Conservation (phyloP, 2,888 invertebrate species). For the Rhynchonema sp. region DNA sequence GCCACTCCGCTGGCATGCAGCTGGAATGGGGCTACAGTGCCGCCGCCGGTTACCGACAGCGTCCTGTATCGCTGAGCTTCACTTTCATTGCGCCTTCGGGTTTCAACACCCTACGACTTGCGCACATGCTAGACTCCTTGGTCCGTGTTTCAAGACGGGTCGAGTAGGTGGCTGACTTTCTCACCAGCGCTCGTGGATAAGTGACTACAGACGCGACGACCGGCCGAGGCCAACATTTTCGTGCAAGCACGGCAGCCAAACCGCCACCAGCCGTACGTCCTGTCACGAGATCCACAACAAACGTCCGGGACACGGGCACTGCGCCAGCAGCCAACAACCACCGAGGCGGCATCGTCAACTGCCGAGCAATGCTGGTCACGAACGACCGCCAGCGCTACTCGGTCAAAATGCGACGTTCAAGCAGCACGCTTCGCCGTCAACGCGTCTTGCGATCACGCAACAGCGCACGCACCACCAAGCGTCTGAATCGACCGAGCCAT, state of each 20-base stretch:
- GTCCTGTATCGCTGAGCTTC: conserved; percentile 29
- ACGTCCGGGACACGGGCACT: conserved; percentile 4
- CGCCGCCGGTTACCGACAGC: conserved; percentile 14
- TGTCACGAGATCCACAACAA: background rate
- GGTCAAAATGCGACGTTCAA: conserved; percentile 1
- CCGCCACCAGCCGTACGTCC: background rate
- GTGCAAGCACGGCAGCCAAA: background rate
- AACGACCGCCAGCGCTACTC: background rate
- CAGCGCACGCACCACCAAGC: conserved; percentile 32
- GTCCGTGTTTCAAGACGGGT: background rate
- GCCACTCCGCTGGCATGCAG: conserved; percentile 32
- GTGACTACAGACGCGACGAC: background rate
- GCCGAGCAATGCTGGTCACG: background rate
- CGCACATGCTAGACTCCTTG: conserved; percentile 37
- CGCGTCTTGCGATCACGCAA: background rate
- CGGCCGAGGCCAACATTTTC: conserved; percentile 3
- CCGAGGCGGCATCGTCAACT: background rate
- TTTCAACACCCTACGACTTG: conserved; percentile 46
- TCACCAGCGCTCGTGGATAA: conserved; percentile 8
- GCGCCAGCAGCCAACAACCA: background rate
- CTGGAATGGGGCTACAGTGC: conserved; percentile 42
- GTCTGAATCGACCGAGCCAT: conserved; percentile 27
- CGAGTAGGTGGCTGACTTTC: background rate
- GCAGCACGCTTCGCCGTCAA: background rate
- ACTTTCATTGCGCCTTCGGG: conserved; percentile 49